Conservation (phyloP, 2,888 invertebrate species). For the Endomychus coccineus region DNA sequence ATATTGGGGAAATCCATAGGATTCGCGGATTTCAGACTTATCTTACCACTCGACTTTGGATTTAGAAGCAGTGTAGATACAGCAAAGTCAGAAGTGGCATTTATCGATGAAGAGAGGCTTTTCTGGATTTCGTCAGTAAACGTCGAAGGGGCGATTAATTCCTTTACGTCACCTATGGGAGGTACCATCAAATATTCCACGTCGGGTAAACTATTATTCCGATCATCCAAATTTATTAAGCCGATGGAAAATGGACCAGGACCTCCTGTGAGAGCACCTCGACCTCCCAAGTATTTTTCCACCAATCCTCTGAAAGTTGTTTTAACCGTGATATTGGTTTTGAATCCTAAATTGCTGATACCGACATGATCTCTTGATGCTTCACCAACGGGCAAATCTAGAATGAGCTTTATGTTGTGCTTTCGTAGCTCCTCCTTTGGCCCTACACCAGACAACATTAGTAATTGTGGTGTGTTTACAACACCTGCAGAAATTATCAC, state of each 20-base stretch:
- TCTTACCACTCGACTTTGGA: conserved; percentile 29
- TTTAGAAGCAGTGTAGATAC: conserved; percentile 21
- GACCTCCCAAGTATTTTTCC: conserved; percentile 20
- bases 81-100: conserved; percentile 5
- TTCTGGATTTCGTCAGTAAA: conserved; percentile 4
- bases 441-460: conserved; percentile 33
- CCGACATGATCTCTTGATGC: conserved; percentile 28
- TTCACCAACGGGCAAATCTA: conserved; percentile 29
- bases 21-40: conserved; percentile 28
- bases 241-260: conserved; percentile 6
- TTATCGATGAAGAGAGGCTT: background rate
- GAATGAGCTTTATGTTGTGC: conserved; percentile 22
- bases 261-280: conserved; percentile 21
- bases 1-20: conserved; percentile 32
- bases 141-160: too few species aligned
- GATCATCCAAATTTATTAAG: conserved; percentile 7
- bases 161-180: conserved; percentile 4
- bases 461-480: conserved; percentile 58
- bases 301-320: conserved; percentile 13
- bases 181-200: conserved; percentile 12
- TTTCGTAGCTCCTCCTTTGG: conserved; percentile 23
- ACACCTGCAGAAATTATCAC: conserved; percentile 82
- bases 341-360: conserved; percentile 20
- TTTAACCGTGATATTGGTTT: conserved; percentile 14
- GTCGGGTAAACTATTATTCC: conserved; percentile 3